phyloP scores from a whole-genome alignment of 2,797 vertebrate genomes.

The Poecilia wingei region DNA sequence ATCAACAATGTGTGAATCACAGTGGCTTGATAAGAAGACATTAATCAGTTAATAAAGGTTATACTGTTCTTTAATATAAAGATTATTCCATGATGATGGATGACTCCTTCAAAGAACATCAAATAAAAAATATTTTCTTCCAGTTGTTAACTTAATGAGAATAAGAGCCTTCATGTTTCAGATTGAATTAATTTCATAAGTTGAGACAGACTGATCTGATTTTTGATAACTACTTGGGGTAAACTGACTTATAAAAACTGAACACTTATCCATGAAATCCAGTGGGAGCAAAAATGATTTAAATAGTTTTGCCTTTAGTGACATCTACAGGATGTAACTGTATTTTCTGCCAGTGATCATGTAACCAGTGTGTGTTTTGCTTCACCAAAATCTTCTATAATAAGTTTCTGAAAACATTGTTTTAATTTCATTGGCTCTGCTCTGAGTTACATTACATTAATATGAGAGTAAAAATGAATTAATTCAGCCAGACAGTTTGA shows the following conservation, averaged over 20 bases:
- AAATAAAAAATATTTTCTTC: not conserved
- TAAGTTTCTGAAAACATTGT: not conserved
- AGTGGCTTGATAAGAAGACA: not conserved
- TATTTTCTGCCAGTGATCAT: not conserved
- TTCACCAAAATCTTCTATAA: not conserved
- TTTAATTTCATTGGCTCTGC: not conserved
- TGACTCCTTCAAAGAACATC: not conserved
- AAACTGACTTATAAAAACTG: not conserved
- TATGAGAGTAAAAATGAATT: not conserved
- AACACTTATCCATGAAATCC: not conserved
- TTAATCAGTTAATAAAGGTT: not conserved
- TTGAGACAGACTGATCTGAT: not conserved
- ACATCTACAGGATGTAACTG: not conserved
- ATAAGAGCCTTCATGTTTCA: not conserved
- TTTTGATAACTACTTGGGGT: not conserved
- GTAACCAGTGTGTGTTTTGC: not conserved
- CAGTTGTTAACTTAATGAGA: not conserved
- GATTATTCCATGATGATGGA: rapidly evolving
- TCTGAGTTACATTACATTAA: not conserved
- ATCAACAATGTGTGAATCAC: not conserved
- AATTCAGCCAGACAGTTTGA: not conserved
- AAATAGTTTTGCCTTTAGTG: not conserved
- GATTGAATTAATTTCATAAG: not conserved
- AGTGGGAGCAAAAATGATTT: not conserved
- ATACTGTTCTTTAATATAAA: not conserved